A percentile compares a stretch with the other conserved stretches of the same genome.
phyloP scores from a whole-genome alignment of 2,113 vertebrate genomes.

The Hyaena hyaena region DNA sequence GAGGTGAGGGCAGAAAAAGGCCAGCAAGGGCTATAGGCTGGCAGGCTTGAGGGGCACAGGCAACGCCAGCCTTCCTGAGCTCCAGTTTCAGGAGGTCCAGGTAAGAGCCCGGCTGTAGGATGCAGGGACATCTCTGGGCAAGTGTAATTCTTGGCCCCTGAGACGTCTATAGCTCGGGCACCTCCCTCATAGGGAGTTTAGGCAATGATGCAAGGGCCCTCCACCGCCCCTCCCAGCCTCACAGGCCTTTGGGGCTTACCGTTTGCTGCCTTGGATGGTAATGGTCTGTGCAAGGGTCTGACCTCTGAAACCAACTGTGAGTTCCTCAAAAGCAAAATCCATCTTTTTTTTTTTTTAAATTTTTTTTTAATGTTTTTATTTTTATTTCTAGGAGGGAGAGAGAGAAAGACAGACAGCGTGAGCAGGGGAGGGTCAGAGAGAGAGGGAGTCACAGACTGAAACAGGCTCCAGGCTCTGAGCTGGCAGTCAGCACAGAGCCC shows the following conservation, averaged over 20 bases:
- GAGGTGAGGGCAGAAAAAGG: background rate
- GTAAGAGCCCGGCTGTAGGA: background rate
- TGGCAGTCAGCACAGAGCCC: no score
- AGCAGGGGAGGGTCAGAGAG: no score
- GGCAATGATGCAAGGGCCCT: rapidly evolving
- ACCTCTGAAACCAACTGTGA: background rate
- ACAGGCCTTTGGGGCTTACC: background rate
- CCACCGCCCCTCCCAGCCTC: no score
- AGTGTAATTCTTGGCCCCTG: background rate
- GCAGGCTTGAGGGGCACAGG: no score
- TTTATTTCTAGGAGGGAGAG: no score
- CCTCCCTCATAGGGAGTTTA: background rate
- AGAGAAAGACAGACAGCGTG: no score
- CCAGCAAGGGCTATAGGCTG: rapidly evolving
- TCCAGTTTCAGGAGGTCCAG: rapidly evolving
- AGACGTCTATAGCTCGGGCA: background rate
- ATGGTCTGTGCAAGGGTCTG: background rate
- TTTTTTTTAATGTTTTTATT: no score
- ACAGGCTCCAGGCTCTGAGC: no score
- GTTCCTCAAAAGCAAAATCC: background rate
- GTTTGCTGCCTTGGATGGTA: background rate
- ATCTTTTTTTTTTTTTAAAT: no score
- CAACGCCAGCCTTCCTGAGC: no score
- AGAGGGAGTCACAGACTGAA: no score
- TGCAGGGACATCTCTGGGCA: background rate